Evolutionary conservation across 1,140 invertebrate genomes (phyloP), one percentile per base, ranked within the genome.

Genomic region (Mya arenaria): DNA sequence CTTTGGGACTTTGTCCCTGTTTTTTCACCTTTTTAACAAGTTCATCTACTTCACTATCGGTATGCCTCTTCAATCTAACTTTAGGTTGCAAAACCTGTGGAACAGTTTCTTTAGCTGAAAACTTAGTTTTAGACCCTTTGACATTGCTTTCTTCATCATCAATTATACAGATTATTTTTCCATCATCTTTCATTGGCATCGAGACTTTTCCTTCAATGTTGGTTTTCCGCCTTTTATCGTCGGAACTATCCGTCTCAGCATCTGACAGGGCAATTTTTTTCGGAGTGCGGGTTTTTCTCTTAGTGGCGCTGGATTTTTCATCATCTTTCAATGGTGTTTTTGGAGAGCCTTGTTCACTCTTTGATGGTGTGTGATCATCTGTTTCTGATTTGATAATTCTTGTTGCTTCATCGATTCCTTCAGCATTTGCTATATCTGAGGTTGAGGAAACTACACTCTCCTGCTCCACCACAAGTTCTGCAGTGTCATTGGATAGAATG

Each of bases 271-370:
- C 39, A 4, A 77, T 23, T 30, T 37, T 41, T 19, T 44, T 48
- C 25, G 74, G 74, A 6, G 62, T 66, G 48, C 62, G 44, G 23
- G 60, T 66, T 77, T 77, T 77, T 23, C 74, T 13, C 37, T 77
- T 77, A 2, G 60, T 55, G 15, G 74, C 60, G 66, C 74, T 77
- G 17, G 74, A 77, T 32, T 41, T 77, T 19, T 55, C 44, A 8
- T 77, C 74, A 32, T 19, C 37, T 62, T 34, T 41, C 23, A 19
- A 23, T 34, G 25, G 60, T 62, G 60, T 52, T 52, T 52, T 52
- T 1, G 48, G 48, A 4, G 48, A 52, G 25, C 25, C 48, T 52
- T n/a, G 25, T n/a, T n/a, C n/a, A n/a, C n/a, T n/a, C n/a, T n/a
- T n/a, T n/a, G n/a, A n/a, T n/a, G n/a, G n/a, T n/a, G n/a, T n/a